Evolutionary conservation across 2,888 invertebrate genomes (phyloP).

Genomic region (Bellardia pandia): DNA sequence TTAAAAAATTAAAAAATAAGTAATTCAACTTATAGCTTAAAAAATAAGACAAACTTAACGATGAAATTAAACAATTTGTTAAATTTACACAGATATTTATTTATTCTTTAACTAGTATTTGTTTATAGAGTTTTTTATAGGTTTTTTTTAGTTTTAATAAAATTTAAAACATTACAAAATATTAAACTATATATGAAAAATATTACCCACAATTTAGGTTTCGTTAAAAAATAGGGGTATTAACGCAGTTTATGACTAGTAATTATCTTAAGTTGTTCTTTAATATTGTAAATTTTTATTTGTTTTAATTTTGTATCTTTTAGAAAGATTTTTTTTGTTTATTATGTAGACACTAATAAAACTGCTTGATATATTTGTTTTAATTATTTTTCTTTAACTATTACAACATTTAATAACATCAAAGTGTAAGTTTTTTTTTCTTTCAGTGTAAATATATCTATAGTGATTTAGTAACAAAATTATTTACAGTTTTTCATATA

Average conservation of each 20-base stretch:
- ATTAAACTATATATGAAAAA: conserved; percentile 18
- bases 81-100: not conserved
- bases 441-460: conserved; percentile 34
- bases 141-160: not conserved
- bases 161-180: not conserved
- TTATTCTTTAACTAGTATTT: conserved; percentile 29
- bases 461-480: conserved; percentile 20
- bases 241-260: conserved; percentile 72
- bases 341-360: conserved; percentile 63
- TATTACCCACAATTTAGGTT: conserved; percentile 26
- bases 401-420: conserved; percentile 68
- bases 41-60: conserved; percentile 54
- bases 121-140: not conserved
- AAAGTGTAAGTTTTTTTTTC: conserved; percentile 20
- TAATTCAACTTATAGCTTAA: conserved; percentile 24
- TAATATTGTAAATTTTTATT: conserved; percentile 3
- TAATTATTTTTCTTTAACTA: conserved; percentile 47
- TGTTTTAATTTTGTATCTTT: conserved; percentile 39
- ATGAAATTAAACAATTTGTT: conserved; percentile 44
- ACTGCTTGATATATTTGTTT: conserved; percentile 44
- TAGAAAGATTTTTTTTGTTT: conserved; percentile 50
- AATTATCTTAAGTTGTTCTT: conserved; percentile 55
- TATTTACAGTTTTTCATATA: conserved; percentile 15
- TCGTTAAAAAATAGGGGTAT: conserved; percentile 14
- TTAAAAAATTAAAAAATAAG: conserved; percentile 9